Conservation (phyloP, 2,888 invertebrate genomes). For the Mesochorus sp. region DNA sequence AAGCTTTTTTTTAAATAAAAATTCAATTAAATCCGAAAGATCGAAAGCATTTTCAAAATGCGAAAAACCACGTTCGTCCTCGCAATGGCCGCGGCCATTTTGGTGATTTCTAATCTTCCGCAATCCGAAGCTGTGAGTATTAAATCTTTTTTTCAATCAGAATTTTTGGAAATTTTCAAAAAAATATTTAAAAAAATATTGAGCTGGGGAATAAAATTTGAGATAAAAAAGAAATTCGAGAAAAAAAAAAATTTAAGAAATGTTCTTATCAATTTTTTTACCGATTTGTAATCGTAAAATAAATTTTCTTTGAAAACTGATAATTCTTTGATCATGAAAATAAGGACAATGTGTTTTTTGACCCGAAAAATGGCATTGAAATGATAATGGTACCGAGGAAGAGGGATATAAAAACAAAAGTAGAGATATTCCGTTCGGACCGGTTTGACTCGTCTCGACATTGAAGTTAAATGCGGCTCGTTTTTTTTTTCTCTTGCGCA, state of each 20-base stretch:
- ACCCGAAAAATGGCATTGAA: too few species aligned
- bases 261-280: background rate
- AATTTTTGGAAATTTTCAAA: background rate
- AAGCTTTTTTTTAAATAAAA: background rate
- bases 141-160: background rate
- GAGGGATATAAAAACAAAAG: background rate
- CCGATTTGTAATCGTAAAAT: background rate
- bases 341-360: too few species aligned
- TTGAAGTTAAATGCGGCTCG: slow-evolving; percentile 27
- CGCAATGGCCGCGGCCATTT: slow-evolving; percentile 11
- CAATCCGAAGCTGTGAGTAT: slow-evolving; percentile 50
- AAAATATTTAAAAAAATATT: background rate
- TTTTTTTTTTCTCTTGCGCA: slow-evolving; percentile 17
- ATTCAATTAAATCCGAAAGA: background rate
- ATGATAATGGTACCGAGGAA: background rate
- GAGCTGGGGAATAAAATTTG: background rate
- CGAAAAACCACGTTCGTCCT: slow-evolving; percentile 26
- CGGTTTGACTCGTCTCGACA: slow-evolving; percentile 20
- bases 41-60: slow-evolving; percentile 28
- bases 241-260: background rate
- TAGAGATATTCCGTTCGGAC: slow-evolving; percentile 14
- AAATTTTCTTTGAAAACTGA: background rate
- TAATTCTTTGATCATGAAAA: background rate
- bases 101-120: slow-evolving; percentile 29
- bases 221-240: background rate